A percentile compares a stretch with the other conserved stretches of the same genome.
Evolutionary conservation across 2,797 vertebrate species (phyloP).

Genomic region (Enteromius thamalakanensis): DNA sequence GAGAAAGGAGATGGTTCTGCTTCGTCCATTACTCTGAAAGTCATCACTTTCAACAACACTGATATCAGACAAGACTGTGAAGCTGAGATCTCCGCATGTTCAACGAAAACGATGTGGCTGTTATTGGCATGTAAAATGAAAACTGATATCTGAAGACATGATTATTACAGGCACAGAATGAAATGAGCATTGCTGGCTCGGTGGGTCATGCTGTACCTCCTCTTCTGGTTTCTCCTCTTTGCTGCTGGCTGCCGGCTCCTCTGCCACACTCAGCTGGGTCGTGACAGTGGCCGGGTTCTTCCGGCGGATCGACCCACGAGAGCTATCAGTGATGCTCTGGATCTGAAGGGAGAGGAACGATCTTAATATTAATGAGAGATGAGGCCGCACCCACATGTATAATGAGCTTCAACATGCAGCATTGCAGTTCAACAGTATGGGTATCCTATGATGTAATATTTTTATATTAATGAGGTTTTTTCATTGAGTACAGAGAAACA

Average conservation of each 20-base stretch:
- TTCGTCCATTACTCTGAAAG: neutral
- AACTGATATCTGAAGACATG: neutral
- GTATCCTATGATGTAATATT: neutral
- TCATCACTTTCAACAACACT: neutral
- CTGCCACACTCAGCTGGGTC: slow-evolving; percentile 89
- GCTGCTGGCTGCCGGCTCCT: slow-evolving; percentile 84
- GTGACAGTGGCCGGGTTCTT: slow-evolving; percentile 91
- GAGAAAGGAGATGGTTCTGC: neutral
- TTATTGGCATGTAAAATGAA: neutral
- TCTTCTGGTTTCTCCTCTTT: slow-evolving; percentile 96
- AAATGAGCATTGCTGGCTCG: neutral
- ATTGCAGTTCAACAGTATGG: neutral
- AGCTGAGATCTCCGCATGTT: slow-evolving; percentile 1
- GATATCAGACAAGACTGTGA: neutral
- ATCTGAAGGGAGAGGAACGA: slow-evolving; percentile 77
- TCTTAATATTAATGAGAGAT: neutral
- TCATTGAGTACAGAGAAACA: neutral
- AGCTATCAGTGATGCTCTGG: slow-evolving; percentile 97
- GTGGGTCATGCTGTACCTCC: slow-evolving; percentile 71
- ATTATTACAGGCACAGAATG: neutral
- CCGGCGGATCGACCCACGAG: slow-evolving; percentile 94
- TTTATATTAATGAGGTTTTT: neutral
- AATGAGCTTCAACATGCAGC: neutral
- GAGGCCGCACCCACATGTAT: neutral
- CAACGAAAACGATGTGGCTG: neutral